Conservation (phyloP, 2,888 invertebrate species). For the Eupithecia subfuscata region DNA sequence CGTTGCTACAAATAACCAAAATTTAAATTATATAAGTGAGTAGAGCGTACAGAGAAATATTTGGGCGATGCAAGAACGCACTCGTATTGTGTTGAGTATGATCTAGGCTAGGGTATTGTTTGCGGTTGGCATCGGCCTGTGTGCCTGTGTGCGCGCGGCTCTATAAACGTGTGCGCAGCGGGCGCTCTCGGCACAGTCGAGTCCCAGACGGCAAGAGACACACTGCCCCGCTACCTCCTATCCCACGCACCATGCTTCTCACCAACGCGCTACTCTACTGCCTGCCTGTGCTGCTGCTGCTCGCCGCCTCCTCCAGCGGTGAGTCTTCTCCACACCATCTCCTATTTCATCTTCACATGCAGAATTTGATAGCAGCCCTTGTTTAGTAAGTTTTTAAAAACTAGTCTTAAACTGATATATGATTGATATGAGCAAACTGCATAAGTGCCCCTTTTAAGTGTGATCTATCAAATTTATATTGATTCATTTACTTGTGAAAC, state of each 20-base stretch:
- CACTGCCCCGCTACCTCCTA: background rate
- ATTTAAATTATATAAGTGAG: background rate
- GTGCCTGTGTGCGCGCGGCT: constrained; percentile 14
- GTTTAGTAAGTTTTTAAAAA: background rate
- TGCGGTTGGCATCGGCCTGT: constrained; percentile 10
- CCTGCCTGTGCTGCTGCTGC: constrained; percentile 63
- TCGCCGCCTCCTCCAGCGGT: constrained; percentile 44
- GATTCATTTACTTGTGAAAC: background rate
- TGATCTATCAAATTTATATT: background rate
- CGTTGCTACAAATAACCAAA: background rate
- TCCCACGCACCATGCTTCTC: constrained; percentile 24
- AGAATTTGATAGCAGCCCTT: background rate
- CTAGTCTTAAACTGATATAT: background rate
- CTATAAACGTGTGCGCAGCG: constrained; percentile 14
- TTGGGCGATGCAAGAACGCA: background rate
- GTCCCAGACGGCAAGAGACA: background rate
- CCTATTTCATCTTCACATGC: background rate
- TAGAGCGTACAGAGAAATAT: background rate
- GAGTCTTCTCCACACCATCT: background rate
- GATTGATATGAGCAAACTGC: background rate
- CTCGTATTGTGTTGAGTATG: background rate
- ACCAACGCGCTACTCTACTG: constrained; percentile 56
- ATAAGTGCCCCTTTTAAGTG: background rate
- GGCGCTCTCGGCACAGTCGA: constrained; percentile 13
- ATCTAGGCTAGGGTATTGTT: constrained; percentile 6